Percentiles rank a stretch among this genome's conserved stretches.
phyloP scores from a whole-genome alignment of 2,797 vertebrate genomes.

The Scarus forsteni region DNA sequence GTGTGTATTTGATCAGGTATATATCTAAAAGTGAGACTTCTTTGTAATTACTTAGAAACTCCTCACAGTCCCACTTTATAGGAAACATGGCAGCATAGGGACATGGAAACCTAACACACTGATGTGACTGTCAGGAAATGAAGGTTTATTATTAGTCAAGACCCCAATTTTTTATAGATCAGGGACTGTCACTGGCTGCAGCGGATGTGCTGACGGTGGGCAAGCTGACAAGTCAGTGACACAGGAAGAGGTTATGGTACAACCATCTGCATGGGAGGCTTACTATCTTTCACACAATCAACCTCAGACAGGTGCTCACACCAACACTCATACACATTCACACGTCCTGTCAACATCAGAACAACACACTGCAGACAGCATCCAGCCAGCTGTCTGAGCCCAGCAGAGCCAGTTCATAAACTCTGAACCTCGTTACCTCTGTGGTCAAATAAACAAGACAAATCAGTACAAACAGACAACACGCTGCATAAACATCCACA shows the following conservation, averaged over 20 bases:
- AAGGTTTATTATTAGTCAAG: neutral
- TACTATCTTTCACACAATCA: neutral
- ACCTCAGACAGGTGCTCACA: neutral
- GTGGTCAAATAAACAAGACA: slow-evolving; percentile 28
- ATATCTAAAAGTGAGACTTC: no score
- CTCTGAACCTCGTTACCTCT: slow-evolving; percentile 10
- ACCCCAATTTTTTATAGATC: neutral
- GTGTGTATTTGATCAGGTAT: no score
- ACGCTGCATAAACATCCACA: slow-evolving; percentile 3
- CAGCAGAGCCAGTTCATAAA: slow-evolving; percentile 4
- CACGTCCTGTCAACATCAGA: slow-evolving; percentile 10
- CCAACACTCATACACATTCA: neutral
- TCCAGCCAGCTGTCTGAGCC: slow-evolving; percentile 1
- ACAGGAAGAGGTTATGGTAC: slow-evolving; percentile 45
- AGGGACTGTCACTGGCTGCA: slow-evolving; percentile 22
- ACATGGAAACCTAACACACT: no score
- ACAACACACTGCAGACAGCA: slow-evolving; percentile 13
- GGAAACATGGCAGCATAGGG: no score
- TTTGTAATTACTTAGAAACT: no score
- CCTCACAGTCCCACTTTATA: no score
- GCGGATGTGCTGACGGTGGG: slow-evolving; percentile 30
- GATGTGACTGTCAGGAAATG: neutral
- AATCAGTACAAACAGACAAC: slow-evolving; percentile 26
- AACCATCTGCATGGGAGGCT: slow-evolving; percentile 26
- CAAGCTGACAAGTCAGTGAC: slow-evolving; percentile 14